A percentile compares a stretch with the other conserved stretches of the same genome.
Evolutionary conservation across 92 coral and sea anemone genomes (phyloP).

Genomic region (Hydrozoanthus gracilis): DNA sequence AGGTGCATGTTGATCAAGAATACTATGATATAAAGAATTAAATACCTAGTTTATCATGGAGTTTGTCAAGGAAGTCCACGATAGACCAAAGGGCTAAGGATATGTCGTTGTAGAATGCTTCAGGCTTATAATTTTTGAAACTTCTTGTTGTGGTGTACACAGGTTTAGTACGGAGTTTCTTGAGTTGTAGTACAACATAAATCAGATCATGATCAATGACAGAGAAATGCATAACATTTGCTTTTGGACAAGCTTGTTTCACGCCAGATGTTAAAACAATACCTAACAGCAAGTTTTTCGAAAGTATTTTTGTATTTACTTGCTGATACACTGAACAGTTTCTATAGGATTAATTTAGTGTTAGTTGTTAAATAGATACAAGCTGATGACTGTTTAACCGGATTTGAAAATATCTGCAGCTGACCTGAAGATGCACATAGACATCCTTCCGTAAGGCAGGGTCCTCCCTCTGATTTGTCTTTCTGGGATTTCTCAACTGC

Average conservation of each 20-base stretch:
- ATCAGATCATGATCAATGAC: slow-evolving; percentile 52
- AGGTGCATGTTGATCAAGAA: slow-evolving; percentile 66
- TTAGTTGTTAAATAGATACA: too few relatives aligned
- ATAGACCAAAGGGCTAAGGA: slow-evolving; percentile 56
- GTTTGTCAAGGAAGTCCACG: slow-evolving; percentile 46
- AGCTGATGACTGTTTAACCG: too few relatives aligned
- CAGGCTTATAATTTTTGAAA: slow-evolving; percentile 37
- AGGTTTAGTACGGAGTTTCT: slow-evolving; percentile 37
- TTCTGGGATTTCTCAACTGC: too few relatives aligned
- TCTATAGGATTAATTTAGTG: too few relatives aligned
- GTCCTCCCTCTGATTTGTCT: too few relatives aligned
- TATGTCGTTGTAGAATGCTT: slow-evolving; percentile 44
- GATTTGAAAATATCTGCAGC: too few relatives aligned
- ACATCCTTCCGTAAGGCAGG: too few relatives aligned
- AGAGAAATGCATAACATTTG: slow-evolving; percentile 37
- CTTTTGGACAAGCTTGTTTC: slow-evolving; percentile 5
- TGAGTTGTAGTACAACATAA: slow-evolving; percentile 36
- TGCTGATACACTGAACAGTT: too few relatives aligned
- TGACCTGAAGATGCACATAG: too few relatives aligned
- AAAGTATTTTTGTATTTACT: too few relatives aligned
- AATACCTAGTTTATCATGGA: slow-evolving; percentile 59
- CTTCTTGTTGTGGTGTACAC: slow-evolving; percentile 52
- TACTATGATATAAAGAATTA: slow-evolving; percentile 42
- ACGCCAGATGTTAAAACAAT: background rate
- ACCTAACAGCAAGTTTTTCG: slow-evolving; percentile 12